Evolutionary conservation across 2,797 vertebrate species (phyloP), one percentile per base, ranked within the genome.

Genomic region (Tapera naevia): DNA sequence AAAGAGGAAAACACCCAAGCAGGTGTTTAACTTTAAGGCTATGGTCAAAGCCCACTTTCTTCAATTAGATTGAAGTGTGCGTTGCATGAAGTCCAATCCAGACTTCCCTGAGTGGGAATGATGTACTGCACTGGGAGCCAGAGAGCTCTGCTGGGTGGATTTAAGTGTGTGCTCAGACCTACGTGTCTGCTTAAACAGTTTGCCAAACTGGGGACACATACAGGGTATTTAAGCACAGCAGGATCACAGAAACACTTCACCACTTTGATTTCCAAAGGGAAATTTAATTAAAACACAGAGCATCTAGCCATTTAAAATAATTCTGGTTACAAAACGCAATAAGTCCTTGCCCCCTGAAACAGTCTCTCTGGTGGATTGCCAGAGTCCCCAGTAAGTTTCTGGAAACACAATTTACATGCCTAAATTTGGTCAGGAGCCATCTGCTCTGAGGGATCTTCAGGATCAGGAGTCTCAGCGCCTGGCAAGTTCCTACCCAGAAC

Each of bases 191-290:
- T 72, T 54, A 75, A 92, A 58, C 0, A 0, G 72, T 75, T 17
- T 89, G 73, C 51, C 89, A 83, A 81, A 64, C 39, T 37, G 4
- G 21, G 85, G 58, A 13, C 60, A 91, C 35, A 24, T 14, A 57
- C 51, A 75, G 70, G 92, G 45, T 35, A 58, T 33, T 80, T 33
- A 78, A 83, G 43, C 5, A 5, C 3, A 69, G 89, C 60, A 60
- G 70, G 62, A 94, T 75, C 58, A 71, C 73, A 83, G 86, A 81
- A 85, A 89, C 46, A 81, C 65, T 89, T 94, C 76, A 81, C 46
- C 76, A 75, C 51, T 65, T 91, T 11, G 30, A 86, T 60, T 91
- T 76, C 66, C 87, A 41, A 61, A 79, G 70, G 64, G 88, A 95
- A 84, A 91, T 56, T 17, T 65, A 69, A 80, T 83, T 91, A 89